Base-by-base conservation (phyloP, 1,140 invertebrate species). In the Aethina tumida region DNA sequence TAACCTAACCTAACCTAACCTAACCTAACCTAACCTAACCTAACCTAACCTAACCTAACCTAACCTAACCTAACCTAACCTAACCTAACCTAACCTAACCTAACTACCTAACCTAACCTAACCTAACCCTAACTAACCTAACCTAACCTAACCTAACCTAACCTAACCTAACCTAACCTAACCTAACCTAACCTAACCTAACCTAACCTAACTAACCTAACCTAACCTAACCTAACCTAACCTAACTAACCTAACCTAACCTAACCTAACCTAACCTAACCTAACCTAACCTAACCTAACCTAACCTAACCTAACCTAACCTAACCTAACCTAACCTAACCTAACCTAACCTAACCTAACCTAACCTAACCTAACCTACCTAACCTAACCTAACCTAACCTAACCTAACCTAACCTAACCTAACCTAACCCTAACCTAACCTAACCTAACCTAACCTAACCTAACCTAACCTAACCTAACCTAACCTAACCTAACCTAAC, bases 51-150 rank as follows among this genome's bases (percentile, higher is more conserved):
- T 12, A 7, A 53, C 56, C 55, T 52, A 55, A 52, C 47, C 53
- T 48, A 45, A 47, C 55, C 46, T 46, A 55, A 56, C 51, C 49
- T 48, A 53, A 52, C 49, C 52, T 45, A 47, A 56, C 50, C 52
- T 50, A 56, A 52, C 51, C 56, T 51, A 46, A 52, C 35, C 49
- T 49, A 47, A 50, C 41, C 52, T 50, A 51, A 56, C 45, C 43
- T 39, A 48, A 16, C 41, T 20, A 41, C 28, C 47, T 46, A 39
- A 48, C 45, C 47, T 31, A 17, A 31, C 29, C 29, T 31, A 17
- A 31, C 29, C 29, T 31, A 17, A 31, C 29, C 29, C 43, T 31
- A 17, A 31, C 29, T 28, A 28, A 28, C 26, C 26, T 28, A 28
- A 47, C 26, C 29, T 31, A 17, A 31, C 29, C 29, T 31, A 17